Percentiles rank a stretch among this genome's conserved stretches.
Evolutionary conservation across 1,140 invertebrate species (phyloP).

Genomic region (Nephotettix cincticeps): DNA sequence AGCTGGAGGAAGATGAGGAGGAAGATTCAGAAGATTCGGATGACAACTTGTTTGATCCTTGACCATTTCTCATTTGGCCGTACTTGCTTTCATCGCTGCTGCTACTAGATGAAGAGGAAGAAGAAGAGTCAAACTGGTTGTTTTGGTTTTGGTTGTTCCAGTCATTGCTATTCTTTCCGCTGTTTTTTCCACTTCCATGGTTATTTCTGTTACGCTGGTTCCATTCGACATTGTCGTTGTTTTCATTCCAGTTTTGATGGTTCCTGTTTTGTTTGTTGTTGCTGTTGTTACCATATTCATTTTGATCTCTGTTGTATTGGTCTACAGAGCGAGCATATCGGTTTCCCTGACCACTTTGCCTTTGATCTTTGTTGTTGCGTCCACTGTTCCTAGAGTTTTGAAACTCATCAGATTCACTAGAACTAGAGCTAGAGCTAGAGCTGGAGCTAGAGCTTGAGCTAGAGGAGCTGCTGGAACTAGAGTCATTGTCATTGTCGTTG

Average conservation of each 20-base stretch:
- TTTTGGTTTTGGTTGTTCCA: conserved; percentile 11
- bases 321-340: neutral
- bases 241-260: neutral
- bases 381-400: conserved; percentile 36
- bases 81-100: conserved; percentile 18
- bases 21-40: conserved; percentile 32
- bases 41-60: neutral
- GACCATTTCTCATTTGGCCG: neutral
- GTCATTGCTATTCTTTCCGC: neutral
- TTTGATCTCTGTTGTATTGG: neutral
- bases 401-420: conserved; percentile 9
- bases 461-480: conserved; percentile 26
- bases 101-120: conserved; percentile 20
- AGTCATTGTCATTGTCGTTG: conserved; percentile 29
- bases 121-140: conserved; percentile 26
- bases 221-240: neutral
- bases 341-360: neutral
- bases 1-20: conserved; percentile 23
- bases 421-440: conserved; percentile 28
- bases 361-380: conserved; percentile 46
- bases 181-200: conserved; percentile 12
- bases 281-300: neutral
- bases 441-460: conserved; percentile 28
- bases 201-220: neutral
- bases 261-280: neutral